These are phyloP conservation scores for Drosophila cardini DNA, from an alignment of 1,140 invertebrate species.

Conservation along the genomic window DNA sequence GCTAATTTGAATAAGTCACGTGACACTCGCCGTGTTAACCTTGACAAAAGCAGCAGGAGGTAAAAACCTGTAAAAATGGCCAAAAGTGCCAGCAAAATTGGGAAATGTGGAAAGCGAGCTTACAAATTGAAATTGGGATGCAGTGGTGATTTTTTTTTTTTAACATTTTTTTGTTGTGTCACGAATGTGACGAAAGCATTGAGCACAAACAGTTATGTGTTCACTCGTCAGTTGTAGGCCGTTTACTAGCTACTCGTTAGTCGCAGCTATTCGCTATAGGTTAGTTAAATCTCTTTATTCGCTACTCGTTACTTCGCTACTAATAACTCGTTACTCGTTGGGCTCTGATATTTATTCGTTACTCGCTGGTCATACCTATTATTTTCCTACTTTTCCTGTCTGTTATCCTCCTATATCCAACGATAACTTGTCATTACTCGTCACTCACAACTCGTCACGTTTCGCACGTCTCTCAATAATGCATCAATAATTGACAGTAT, in stretches of 20 bases:
- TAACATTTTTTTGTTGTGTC: conserved; percentile 1
- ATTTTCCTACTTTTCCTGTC: not conserved
- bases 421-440: not conserved
- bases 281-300: not conserved
- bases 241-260: not conserved
- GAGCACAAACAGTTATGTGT: not conserved
- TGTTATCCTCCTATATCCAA: not conserved
- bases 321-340: not conserved
- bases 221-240: not conserved
- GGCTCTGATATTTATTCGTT: too few species aligned
- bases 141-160: conserved; percentile 4
- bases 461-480: not conserved
- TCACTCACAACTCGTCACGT: not conserved
- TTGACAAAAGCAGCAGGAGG: conserved; percentile 43
- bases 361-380: too few species aligned
- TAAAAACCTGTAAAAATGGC: not conserved
- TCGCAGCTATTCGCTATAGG: not conserved
- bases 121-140: conserved; percentile 37
- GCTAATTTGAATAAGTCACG: conserved; percentile 81
- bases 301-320: not conserved
- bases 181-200: conserved; percentile 24
- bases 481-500: not conserved
- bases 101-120: not conserved
- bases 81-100: not conserved
- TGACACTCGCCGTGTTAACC: conserved; percentile 64